phyloP scores from a whole-genome alignment of 2,888 invertebrate genomes.

The Tipula confusa region DNA sequence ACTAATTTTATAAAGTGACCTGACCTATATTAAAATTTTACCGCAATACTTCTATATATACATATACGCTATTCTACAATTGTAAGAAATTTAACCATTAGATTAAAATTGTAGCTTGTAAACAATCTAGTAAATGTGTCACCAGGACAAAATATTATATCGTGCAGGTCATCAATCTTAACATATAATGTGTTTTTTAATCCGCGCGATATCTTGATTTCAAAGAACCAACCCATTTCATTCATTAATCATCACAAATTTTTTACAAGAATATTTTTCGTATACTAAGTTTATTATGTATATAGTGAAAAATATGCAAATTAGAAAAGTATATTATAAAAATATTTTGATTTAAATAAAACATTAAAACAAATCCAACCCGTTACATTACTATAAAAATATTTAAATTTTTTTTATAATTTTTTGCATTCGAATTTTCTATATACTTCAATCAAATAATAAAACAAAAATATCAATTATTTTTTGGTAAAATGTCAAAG shows the following conservation, averaged over 20 bases:
- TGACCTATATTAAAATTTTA: neutral
- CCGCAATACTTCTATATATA: neutral
- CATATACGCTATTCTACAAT: too few species aligned
- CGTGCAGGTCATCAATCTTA: neutral
- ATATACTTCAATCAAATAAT: neutral
- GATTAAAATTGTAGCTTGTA: neutral
- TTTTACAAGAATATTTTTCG: neutral
- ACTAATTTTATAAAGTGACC: neutral
- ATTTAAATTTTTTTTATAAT: constrained; percentile 3
- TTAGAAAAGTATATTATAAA: neutral
- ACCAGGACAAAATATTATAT: neutral
- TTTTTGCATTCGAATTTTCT: neutral
- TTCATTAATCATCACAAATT: neutral
- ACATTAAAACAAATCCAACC: neutral
- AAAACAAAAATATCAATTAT: neutral
- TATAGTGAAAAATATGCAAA: neutral
- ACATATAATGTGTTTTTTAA: too few species aligned
- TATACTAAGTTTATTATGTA: too few species aligned
- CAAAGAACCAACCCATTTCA: neutral
- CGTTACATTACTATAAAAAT: neutral
- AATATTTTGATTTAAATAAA: neutral
- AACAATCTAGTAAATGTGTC: neutral
- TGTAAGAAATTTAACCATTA: neutral
- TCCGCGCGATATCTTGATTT: neutral
- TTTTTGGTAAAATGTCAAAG: neutral